These are phyloP conservation scores for Shinisaurus crocodilurus DNA, from an alignment of 2,113 vertebrate species.

Conservation along the genomic window DNA sequence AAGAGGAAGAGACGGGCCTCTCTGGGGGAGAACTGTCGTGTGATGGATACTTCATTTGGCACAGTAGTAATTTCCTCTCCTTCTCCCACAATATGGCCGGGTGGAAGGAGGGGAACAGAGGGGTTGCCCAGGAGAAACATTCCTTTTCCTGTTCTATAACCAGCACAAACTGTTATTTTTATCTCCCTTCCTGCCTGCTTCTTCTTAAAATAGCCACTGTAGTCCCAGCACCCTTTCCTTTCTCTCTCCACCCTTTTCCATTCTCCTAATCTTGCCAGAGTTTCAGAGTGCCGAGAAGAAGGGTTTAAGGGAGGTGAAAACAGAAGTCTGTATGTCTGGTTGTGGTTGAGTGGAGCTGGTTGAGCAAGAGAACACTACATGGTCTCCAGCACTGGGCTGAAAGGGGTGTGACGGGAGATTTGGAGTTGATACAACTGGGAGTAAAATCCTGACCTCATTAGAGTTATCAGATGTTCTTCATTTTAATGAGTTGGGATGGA, in stretches of 20 bases:
- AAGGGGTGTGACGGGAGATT: neutral
- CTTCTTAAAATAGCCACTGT: neutral
- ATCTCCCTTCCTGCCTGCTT: neutral
- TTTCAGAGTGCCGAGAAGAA: neutral
- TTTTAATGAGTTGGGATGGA: neutral
- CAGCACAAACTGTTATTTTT: constrained; percentile 12
- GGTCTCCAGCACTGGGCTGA: neutral
- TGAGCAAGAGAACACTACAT: accelerated
- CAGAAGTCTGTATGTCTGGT: neutral
- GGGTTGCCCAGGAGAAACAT: neutral
- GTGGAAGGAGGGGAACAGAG: neutral
- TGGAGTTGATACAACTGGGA: neutral
- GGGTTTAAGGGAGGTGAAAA: neutral
- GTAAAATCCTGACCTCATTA: neutral
- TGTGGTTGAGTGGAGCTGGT: accelerated
- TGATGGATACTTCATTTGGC: accelerated
- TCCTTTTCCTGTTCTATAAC: neutral
- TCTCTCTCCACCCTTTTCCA: neutral
- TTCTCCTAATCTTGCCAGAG: neutral
- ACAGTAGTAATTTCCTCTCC: neutral
- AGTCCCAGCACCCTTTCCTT: neutral
- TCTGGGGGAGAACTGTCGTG: accelerated
- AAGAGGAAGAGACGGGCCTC: neutral
- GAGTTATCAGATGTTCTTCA: neutral
- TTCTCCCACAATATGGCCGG: neutral